Base-by-base conservation (phyloP, 2,797 vertebrate genomes). In the Pseudomugil gertrudae region DNA sequence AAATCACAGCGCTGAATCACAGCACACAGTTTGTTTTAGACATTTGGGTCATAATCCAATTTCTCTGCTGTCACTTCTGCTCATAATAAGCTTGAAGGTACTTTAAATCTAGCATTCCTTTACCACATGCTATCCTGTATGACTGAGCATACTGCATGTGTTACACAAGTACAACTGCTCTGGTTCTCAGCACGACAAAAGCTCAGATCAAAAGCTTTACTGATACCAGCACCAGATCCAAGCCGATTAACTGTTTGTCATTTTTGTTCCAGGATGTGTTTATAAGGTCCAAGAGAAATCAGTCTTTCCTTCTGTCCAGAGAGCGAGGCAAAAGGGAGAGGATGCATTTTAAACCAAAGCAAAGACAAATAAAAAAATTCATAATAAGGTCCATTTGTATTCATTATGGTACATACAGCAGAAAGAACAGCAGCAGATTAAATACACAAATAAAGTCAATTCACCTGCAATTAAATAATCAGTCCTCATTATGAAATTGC, bases 161-260 rank as follows among this genome's bases (percentile, higher is more conserved):
- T 36, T 51, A 48, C 14, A 13, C 36, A n/a, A 27, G 15, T 38
- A 8, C 52, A 35, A 60, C 26, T 50, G 60, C 30, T 63, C 38
- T 19, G 23, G 27, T 65, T 69, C 57, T 33, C 43, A 35, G 57
- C 17, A 9, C 40, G 50, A 47, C 27, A 29, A 45, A 64, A 62
- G 29, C 55, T 52, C 21, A 21, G 15, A 69, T 70, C 29, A 59
- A 60, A 59, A 64, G n/a, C n/a, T 61, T 66, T 63, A 57, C 13
- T 60, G 54, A 59, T 59, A 50, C 48, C 40, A 35, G 17, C 15
- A 52, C 48, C 30, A 63, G 4, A 56, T 58, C 51, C 40, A 68
- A 56, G 50, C 43, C 19, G 24, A 58, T 15, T 74, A 72, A 33
- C 58, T 24, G 62, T 52, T 69, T 66, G 61, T 57, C 33, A 21